These are phyloP conservation scores for Aporophyla nigra DNA, from an alignment of 2,888 invertebrate species.

Conservation along the genomic window DNA sequence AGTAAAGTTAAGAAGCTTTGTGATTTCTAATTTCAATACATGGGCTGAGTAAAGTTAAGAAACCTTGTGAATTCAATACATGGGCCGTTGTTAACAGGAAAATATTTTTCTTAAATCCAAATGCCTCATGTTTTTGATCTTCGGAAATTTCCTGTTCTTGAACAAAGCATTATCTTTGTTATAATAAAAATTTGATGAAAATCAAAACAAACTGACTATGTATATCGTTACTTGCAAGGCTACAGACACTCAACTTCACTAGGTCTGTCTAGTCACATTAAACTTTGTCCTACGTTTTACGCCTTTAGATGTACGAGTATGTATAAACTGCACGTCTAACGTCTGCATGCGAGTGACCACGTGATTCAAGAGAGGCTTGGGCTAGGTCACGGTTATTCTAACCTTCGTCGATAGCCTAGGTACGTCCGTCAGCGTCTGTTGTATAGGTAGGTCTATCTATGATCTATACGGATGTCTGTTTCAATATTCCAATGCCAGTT, in stretches of 20 bases:
- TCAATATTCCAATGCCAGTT: constrained; percentile 1
- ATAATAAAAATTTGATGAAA: background rate
- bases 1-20: no score
- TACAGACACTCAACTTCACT: background rate
- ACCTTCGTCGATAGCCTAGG: constrained; percentile 18
- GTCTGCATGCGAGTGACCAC: constrained; percentile 18
- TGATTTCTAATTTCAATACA: no score
- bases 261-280: background rate
- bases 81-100: background rate
- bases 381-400: constrained; percentile 23
- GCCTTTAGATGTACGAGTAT: no score
- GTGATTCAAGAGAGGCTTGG: constrained; percentile 21
- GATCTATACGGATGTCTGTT: constrained; percentile 3
- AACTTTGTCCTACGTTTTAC: background rate
- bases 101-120: background rate
- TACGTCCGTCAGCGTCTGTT: background rate
- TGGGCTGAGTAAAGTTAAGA: background rate
- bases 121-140: background rate
- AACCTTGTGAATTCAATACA: constrained; percentile 3
- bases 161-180: background rate
- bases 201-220: background rate
- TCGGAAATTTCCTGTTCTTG: background rate
- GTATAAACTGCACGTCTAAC: background rate
- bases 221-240: background rate
- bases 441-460: background rate